These are phyloP conservation scores for Micromesistius poutassou DNA, from an alignment of 2,797 vertebrate genomes.

Conservation along the genomic window DNA sequence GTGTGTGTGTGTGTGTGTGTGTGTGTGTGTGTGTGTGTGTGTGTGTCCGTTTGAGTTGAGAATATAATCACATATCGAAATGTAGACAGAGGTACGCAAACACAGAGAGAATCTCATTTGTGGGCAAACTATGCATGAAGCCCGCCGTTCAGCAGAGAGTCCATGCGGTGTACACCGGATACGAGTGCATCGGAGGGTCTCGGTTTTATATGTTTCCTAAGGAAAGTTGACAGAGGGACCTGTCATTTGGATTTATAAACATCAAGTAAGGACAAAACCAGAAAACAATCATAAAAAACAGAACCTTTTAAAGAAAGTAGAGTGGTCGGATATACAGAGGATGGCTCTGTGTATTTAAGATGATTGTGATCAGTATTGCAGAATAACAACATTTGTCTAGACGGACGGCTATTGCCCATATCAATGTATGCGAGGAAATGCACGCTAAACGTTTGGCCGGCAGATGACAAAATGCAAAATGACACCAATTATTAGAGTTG, in stretches of 20 bases:
- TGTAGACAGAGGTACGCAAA: conserved; percentile 4
- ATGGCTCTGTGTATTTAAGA: background rate
- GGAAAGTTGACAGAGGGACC: background rate
- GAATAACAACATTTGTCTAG: background rate
- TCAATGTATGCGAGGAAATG: background rate
- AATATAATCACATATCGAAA: background rate
- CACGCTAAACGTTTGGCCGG: background rate
- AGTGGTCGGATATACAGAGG: background rate
- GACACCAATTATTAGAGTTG: background rate
- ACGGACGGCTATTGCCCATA: background rate
- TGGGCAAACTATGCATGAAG: background rate
- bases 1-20: too few species aligned
- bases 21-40: too few species aligned
- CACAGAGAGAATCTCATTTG: conserved; percentile 13
- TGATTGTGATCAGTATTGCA: background rate
- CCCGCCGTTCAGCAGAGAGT: conserved; percentile 23
- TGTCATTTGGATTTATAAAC: background rate
- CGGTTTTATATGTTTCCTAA: background rate
- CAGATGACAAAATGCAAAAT: background rate
- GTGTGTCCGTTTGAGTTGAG: too few species aligned
- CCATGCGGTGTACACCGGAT: conserved; percentile 18
- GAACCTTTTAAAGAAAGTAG: background rate
- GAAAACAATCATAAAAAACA: background rate
- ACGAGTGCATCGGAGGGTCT: background rate
- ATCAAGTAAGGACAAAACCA: background rate